phyloP scores from a whole-genome alignment of 64 coral and sea anemone species.

The Cladopsammia gracilis region DNA sequence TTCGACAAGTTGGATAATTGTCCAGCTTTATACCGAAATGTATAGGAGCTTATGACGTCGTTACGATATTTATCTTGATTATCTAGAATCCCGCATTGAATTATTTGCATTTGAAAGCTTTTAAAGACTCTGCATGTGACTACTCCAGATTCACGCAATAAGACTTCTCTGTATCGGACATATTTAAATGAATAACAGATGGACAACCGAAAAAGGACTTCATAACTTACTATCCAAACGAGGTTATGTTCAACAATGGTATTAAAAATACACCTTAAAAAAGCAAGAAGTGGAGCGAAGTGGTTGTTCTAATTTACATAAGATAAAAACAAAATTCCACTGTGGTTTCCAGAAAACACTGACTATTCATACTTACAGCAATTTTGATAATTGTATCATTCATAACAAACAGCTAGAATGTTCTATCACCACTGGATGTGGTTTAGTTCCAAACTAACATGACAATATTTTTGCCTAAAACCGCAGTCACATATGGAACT shows the following conservation, averaged over 20 bases:
- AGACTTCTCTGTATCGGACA: neutral
- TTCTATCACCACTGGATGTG: no score
- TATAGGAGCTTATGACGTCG: neutral
- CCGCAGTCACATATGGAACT: no score
- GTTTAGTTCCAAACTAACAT: no score
- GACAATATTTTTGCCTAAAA: no score
- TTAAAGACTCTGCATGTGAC: neutral
- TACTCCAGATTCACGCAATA: neutral
- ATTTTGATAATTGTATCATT: neutral
- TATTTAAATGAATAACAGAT: neutral
- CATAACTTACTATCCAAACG: neutral
- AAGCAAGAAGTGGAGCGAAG: no score
- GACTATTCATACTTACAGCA: neutral
- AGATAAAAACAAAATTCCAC: no score
- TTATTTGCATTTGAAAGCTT: slow-evolving; percentile 3
- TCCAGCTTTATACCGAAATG: neutral
- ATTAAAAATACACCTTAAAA: no score
- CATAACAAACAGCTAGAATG: neutral
- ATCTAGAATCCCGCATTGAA: neutral
- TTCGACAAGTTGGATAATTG: neutral
- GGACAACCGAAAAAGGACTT: neutral
- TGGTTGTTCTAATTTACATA: no score
- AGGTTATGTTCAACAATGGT: no score
- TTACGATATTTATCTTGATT: neutral
- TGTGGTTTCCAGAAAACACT: slow-evolving; percentile 17